These are phyloP conservation scores for Eudyptes chrysolophus DNA, from an alignment of 2,113 vertebrate species.

Conservation along the genomic window DNA sequence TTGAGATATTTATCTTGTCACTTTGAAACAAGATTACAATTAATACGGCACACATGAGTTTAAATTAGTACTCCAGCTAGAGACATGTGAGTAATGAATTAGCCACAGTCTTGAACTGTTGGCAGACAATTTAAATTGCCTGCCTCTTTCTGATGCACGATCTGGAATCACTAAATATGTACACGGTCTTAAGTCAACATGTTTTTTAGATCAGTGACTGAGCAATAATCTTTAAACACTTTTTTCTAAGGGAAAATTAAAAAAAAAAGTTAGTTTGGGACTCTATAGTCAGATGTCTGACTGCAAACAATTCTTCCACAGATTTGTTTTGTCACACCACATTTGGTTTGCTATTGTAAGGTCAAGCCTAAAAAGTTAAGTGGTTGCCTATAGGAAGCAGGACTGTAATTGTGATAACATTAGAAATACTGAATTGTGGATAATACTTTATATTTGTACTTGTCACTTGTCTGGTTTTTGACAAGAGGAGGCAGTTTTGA, in stretches of 20 bases:
- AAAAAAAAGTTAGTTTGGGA: constrained; percentile 11
- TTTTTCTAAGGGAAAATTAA: background rate
- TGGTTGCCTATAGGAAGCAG: constrained; percentile 44
- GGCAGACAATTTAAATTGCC: constrained; percentile 75
- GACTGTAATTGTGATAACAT: constrained; percentile 72
- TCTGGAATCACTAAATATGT: constrained; percentile 53
- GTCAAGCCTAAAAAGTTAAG: constrained; percentile 59
- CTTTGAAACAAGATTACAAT: constrained; percentile 78
- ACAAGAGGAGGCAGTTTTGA: constrained; percentile 77
- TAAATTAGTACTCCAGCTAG: constrained; percentile 77
- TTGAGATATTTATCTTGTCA: constrained; percentile 80
- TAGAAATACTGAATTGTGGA: constrained; percentile 76
- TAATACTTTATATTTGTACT: constrained; percentile 75
- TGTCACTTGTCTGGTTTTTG: constrained; percentile 77
- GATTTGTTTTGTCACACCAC: constrained; percentile 61
- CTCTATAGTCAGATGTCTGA: constrained; percentile 50
- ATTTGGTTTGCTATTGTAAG: constrained; percentile 61
- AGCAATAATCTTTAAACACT: constrained; percentile 9
- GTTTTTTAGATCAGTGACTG: constrained; percentile 52
- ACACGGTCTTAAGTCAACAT: constrained; percentile 21
- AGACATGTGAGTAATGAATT: constrained; percentile 78
- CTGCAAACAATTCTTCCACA: constrained; percentile 60
- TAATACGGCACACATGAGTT: constrained; percentile 74
- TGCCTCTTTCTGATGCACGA: constrained; percentile 49
- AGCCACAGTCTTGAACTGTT: constrained; percentile 70